Conservation (phyloP, 53 echinoderm and acorn worm species). For the Echinometra lucunter region DNA sequence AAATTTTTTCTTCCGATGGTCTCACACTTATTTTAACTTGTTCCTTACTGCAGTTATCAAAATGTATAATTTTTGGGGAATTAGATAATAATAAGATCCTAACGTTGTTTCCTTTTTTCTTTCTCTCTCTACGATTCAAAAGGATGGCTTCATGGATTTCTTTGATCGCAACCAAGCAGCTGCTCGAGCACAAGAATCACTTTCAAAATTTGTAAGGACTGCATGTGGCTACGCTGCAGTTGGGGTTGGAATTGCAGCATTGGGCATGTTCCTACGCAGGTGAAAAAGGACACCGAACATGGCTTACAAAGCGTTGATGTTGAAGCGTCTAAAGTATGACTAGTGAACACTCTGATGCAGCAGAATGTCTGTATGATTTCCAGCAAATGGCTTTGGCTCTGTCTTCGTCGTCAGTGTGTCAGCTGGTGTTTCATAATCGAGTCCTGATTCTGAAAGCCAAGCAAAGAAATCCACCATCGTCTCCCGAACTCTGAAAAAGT, state of each 20-base stretch:
- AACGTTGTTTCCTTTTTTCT: constrained; percentile 24
- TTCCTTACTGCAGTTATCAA: neutral
- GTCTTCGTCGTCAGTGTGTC: neutral
- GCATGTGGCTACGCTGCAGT: constrained; percentile 86
- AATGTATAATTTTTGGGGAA: neutral
- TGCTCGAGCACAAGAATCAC: constrained; percentile 76
- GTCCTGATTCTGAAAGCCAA: neutral
- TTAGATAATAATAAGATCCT: neutral
- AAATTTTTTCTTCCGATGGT: too few species aligned
- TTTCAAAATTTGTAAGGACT: constrained; percentile 80
- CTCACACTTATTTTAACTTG: neutral
- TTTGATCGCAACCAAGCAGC: constrained; percentile 79
- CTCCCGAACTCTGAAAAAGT: neutral
- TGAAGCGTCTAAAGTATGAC: neutral
- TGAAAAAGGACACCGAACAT: constrained; percentile 62
- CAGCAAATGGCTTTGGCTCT: neutral
- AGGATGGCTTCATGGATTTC: constrained; percentile 95
- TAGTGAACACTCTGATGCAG: constrained; percentile 1
- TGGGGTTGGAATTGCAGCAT: constrained; percentile 88
- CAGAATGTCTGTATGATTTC: constrained; percentile 9
- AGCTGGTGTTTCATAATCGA: constrained; percentile 7
- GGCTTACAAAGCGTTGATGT: constrained; percentile 8
- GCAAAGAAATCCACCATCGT: constrained; percentile 17
- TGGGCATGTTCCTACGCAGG: constrained; percentile 72
- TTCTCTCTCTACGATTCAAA: constrained; percentile 65